Base-by-base conservation (phyloP, 1,140 invertebrate genomes). In the Dendrolimus kikuchii region DNA sequence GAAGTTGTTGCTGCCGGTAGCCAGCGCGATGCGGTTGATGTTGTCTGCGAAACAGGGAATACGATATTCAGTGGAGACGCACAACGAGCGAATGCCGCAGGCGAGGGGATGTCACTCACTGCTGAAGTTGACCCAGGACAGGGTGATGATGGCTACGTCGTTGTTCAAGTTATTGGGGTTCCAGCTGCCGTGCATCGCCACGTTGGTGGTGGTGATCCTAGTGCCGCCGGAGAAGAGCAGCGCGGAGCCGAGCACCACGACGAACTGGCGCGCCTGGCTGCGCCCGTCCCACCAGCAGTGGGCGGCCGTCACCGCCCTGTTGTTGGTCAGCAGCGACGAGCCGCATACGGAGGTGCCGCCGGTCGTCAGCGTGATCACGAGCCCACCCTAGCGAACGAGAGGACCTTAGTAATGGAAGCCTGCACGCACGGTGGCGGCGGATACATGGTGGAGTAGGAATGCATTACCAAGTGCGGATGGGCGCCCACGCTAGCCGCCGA, bases 281-380 rank as follows among this genome's bases (percentile, higher is more conserved):
- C 55, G 52, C 5, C 57, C 54, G 48, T 60, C 60, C 5, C 56
- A 44, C 64, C 64, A 67, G 56, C 64, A 67, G 61, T 67, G 64
- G 6, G 58, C 64, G 7, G 60, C 62, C 39, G 63, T 69, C 38
- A 69, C 51, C 10, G 55, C 49, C 4, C 61, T 60, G 0, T 60
- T 66, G 56, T 61, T 64, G 55, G 51, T 51, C 49, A 69, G 45
- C 43, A 69, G 52, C 7, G 67, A 64, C 10, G 64, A 58, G 6
- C 67, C 64, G 59, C 67, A 69, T 7, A 69, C 61, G 1, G 67
- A 69, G 4, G 48, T 57, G 8, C 42, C 55, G n/a, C 63, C 64
- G 7, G 51, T 43, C 6, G 53, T 51, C 47, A 69, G 53, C 6
- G 59, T 53, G 39, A 69, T 66, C 37, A 69, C 46, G 9, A 69